These are phyloP conservation scores for Xanthia togata DNA, from an alignment of 2,888 invertebrate species.

Conservation along the genomic window DNA sequence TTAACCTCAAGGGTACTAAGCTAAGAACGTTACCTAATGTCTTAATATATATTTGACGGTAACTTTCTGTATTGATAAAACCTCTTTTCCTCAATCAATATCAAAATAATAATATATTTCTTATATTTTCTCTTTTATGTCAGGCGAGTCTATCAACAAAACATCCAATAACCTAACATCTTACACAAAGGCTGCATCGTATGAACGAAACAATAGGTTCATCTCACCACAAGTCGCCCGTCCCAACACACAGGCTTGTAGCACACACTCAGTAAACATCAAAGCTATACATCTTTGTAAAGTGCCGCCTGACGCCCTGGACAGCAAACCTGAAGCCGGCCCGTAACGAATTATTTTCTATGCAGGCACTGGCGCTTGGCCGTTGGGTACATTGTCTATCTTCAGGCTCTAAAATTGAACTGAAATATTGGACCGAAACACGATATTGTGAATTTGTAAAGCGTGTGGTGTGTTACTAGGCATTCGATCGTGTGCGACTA, in stretches of 20 bases:
- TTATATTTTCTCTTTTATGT: too few species aligned
- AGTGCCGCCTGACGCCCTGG: conserved; percentile 23
- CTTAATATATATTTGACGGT: neutral
- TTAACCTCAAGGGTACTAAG: neutral
- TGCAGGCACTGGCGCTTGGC: conserved; percentile 9
- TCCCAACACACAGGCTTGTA: conserved; percentile 1
- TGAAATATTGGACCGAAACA: conserved; percentile 45
- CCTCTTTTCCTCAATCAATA: neutral
- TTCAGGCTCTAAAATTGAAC: conserved; percentile 46
- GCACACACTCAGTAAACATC: conserved; percentile 14
- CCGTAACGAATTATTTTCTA: conserved; percentile 36
- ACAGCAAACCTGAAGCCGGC: conserved; percentile 20
- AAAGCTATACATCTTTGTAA: conserved; percentile 37
- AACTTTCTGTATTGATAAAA: neutral
- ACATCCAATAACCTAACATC: neutral
- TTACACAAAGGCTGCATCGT: conserved; percentile 21
- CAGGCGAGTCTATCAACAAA: conserved; percentile 21
- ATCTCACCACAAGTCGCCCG: conserved; percentile 12
- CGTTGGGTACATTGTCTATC: conserved; percentile 33
- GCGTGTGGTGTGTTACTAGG: neutral
- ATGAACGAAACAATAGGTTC: conserved; percentile 8
- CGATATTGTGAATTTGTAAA: conserved; percentile 13
- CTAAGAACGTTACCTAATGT: neutral
- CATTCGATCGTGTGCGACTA: neutral
- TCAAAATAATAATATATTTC: too few species aligned